Evolutionary conservation across 2,888 invertebrate genomes (phyloP), one percentile per base, ranked within the genome.

Genomic region (Temnothorax unifasciatus): DNA sequence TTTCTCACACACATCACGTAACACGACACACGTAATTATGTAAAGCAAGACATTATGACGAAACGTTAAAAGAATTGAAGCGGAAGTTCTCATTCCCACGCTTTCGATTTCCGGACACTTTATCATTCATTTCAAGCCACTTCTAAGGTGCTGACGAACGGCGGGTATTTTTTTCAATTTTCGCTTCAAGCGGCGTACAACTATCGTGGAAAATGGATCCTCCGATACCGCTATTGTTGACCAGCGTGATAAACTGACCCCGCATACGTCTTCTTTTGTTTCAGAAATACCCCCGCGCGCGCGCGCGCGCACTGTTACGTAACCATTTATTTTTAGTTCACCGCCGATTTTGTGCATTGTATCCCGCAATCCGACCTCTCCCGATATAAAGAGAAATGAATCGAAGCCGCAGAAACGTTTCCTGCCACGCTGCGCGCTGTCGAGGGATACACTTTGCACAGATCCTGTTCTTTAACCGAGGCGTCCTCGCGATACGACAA

Each of bases 251-350:
- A 81, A 81, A 81, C 79, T 81, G 79, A 61, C 47, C 71, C 54
- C 47, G 59, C 71, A 81, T 81, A 71, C 59, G 71, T 81, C 71
- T 81, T 69, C 79, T 69, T 71, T 81, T 81, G 79, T 81, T 81
- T 81, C 59, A 81, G 79, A 59, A 81, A 81, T 81, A 47, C 71
- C 47, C 25, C 69, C 29, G 21, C 21, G 21, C 21, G 47, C 41
- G 57, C 21, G 47, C 41, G 2, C 34, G 6, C 34, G 9, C 47
- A 0, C 59, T 38, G 47, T 79, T 79, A 79, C 79, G 38, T 61
- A 81, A 69, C 71, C 69, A 69, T 81, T 81, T 81, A 81, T 81
- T 81, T 81, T 79, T 79, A 44, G 44, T 59, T 59, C 41, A 21
- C 25, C 69, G 41, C 47, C 34, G 69, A 71, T 81, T 81, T 81